A percentile compares a stretch with the other conserved stretches of the same genome.
These are phyloP conservation scores for Lanius collurio DNA, from an alignment of 2,113 vertebrate species.

Conservation along the genomic window DNA sequence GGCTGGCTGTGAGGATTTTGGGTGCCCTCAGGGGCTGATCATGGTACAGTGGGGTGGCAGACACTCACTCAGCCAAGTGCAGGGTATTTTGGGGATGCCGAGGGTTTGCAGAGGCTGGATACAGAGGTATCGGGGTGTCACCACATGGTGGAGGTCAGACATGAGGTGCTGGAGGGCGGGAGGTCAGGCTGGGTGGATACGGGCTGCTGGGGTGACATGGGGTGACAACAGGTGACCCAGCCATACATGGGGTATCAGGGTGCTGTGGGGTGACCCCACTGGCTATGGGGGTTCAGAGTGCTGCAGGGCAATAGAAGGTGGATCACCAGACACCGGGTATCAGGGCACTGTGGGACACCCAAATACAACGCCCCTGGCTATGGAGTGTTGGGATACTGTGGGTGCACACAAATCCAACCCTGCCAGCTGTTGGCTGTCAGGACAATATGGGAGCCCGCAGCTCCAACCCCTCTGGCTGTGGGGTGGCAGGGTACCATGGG, in stretches of 20 bases:
- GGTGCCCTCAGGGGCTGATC: not conserved
- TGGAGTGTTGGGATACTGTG: not conserved
- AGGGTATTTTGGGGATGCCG: not conserved
- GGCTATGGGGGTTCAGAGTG: not conserved
- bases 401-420: not conserved
- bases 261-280: not conserved
- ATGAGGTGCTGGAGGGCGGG: not conserved
- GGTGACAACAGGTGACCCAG: not conserved
- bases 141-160: not conserved
- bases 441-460: not conserved
- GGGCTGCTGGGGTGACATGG: not conserved
- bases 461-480: fast-evolving
- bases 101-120: not conserved
- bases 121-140: fast-evolving
- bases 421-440: not conserved
- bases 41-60: not conserved
- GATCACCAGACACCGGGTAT: fast-evolving
- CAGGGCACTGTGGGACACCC: fast-evolving
- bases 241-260: not conserved
- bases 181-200: not conserved
- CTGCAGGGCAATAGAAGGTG: no score
- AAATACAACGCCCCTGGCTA: not conserved
- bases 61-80: not conserved
- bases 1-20: not conserved
- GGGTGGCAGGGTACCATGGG: not conserved